Percentiles rank a stretch among this genome's conserved stretches.
These are phyloP conservation scores for Poeciliopsis retropinna DNA, from an alignment of 2,113 vertebrate genomes.

Conservation along the genomic window DNA sequence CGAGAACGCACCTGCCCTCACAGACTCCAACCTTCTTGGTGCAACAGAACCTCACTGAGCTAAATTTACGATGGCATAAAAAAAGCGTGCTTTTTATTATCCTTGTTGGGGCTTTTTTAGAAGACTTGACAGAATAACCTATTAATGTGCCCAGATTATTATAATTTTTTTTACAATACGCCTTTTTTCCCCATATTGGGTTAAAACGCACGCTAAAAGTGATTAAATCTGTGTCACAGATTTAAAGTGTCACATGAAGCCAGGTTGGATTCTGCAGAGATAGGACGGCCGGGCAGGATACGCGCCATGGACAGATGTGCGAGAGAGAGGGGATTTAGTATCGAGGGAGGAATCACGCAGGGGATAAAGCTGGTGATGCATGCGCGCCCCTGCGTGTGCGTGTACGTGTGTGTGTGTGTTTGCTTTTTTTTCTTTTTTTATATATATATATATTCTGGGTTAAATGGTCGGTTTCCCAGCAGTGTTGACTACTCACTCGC, in stretches of 20 bases:
- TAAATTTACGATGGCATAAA: slow-evolving; percentile 15
- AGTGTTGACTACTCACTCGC: slow-evolving; percentile 22
- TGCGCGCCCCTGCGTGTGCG: too few relatives aligned
- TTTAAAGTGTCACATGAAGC: slow-evolving; percentile 53
- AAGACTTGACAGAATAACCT: slow-evolving; percentile 1
- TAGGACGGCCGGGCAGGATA: slow-evolving; percentile 47
- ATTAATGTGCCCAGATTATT: not conserved
- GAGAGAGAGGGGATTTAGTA: slow-evolving; percentile 72
- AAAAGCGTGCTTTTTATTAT: slow-evolving; percentile 13
- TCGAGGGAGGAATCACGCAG: slow-evolving; percentile 73
- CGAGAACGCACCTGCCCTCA: slow-evolving; percentile 59
- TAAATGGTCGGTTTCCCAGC: slow-evolving; percentile 45
- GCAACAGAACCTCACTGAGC: slow-evolving; percentile 60
- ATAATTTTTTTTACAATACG: not conserved
- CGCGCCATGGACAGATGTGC: slow-evolving; percentile 77
- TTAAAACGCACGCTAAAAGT: slow-evolving; percentile 22
- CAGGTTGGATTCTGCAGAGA: slow-evolving; percentile 33
- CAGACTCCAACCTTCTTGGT: slow-evolving; percentile 53
- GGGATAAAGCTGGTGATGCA: slow-evolving; percentile 58
- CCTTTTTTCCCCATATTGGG: not conserved
- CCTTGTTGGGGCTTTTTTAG: not conserved
- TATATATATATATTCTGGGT: too few relatives aligned
- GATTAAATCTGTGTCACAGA: slow-evolving; percentile 36
- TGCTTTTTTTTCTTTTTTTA: not conserved
- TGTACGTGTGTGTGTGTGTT: not conserved